A percentile compares a stretch with the other conserved stretches of the same genome.
phyloP scores from a whole-genome alignment of 2,113 vertebrate genomes.

The Malurus alboscapulatus region DNA sequence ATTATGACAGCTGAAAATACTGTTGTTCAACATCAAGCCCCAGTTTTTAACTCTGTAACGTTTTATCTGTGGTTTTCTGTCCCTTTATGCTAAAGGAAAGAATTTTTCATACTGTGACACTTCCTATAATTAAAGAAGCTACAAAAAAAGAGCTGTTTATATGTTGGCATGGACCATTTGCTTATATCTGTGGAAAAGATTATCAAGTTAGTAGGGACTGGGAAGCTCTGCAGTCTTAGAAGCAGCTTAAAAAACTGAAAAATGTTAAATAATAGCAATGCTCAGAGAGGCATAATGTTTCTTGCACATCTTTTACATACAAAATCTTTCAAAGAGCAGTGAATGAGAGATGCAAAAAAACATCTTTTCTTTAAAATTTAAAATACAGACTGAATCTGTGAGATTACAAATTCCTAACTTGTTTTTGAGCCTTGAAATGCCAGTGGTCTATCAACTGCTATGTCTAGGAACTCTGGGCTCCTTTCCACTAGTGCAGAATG shows the following conservation, averaged over 20 bases:
- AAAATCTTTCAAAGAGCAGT: background rate
- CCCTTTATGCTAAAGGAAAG: background rate
- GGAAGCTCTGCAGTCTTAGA: background rate
- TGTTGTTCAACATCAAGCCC: background rate
- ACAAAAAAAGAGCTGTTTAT: background rate
- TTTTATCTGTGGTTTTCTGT: background rate
- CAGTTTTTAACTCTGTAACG: background rate
- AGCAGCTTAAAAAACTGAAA: background rate
- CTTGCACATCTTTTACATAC: background rate
- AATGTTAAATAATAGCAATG: background rate
- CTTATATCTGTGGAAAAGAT: background rate
- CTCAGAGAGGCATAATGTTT: background rate
- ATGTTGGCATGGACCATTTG: background rate
- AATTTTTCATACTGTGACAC: background rate
- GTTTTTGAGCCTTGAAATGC: background rate
- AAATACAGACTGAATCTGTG: background rate
- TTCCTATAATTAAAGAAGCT: background rate
- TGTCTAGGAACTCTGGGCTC: background rate
- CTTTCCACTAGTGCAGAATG: accelerated
- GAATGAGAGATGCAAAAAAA: background rate
- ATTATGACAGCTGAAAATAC: background rate
- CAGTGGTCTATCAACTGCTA: background rate
- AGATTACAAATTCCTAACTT: background rate
- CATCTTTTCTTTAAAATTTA: background rate
- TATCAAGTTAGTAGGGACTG: background rate